Evolutionary conservation across 2,797 vertebrate species (phyloP).

Genomic region (Diplodus puntazzo): DNA sequence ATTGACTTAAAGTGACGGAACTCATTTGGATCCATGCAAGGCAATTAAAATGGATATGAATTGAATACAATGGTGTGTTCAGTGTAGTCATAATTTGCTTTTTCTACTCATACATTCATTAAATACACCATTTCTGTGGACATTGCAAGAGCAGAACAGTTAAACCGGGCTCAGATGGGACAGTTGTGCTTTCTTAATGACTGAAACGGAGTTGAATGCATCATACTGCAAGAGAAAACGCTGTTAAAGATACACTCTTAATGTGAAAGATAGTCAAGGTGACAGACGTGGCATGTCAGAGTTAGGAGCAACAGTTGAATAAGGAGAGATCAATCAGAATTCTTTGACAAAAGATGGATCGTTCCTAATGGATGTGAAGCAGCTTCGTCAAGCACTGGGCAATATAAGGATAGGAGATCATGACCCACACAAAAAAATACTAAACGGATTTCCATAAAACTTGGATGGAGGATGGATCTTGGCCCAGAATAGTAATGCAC

Average conservation of each 20-base stretch:
- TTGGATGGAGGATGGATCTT: too few relatives aligned
- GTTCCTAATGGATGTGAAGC: background rate
- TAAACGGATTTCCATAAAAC: too few relatives aligned
- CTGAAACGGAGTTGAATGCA: constrained; percentile 15
- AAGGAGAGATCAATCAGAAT: background rate
- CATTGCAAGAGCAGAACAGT: background rate
- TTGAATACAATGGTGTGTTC: constrained; percentile 47
- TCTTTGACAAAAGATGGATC: background rate
- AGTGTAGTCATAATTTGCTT: constrained; percentile 43
- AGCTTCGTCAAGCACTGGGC: background rate
- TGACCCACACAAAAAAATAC: too few relatives aligned
- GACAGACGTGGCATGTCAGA: background rate
- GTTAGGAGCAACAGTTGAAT: constrained; percentile 2
- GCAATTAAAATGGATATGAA: constrained; percentile 64
- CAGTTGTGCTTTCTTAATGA: constrained; percentile 16
- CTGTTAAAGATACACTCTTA: background rate
- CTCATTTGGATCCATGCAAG: constrained; percentile 53
- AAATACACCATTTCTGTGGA: constrained; percentile 36
- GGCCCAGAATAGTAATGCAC: too few relatives aligned
- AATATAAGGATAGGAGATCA: background rate
- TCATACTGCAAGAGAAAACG: background rate
- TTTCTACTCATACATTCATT: constrained; percentile 42
- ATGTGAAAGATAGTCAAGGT: background rate
- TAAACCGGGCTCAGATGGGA: constrained; percentile 13
- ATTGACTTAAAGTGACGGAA: constrained; percentile 55